Evolutionary conservation across 2,888 invertebrate species (phyloP).

Genomic region (Campaea margaritaria): DNA sequence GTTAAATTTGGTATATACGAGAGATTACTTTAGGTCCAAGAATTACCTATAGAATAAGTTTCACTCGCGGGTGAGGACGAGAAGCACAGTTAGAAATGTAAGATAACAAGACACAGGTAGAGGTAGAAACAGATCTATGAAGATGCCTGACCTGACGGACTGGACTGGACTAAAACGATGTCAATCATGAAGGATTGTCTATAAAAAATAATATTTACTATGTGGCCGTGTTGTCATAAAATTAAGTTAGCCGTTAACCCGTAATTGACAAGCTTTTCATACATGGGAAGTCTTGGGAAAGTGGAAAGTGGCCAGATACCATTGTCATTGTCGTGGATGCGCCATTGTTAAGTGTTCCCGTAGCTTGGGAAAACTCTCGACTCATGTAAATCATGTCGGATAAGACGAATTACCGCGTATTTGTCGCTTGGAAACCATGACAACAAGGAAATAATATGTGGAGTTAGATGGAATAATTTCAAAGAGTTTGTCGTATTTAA

Average conservation of each 20-base stretch:
- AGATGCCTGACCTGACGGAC: no score
- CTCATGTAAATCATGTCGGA: conserved; percentile 39
- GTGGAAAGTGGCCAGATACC: conserved; percentile 75
- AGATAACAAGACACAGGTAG: no score
- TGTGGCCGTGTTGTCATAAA: background rate
- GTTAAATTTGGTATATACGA: no score
- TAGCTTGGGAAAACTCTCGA: conserved; percentile 67
- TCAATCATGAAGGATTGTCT: no score
- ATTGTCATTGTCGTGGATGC: conserved; percentile 79
- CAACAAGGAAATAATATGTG: background rate
- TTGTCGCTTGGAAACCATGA: conserved; percentile 1
- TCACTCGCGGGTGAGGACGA: no score
- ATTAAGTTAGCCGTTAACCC: conserved; percentile 20
- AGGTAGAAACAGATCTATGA: no score
- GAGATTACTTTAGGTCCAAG: no score
- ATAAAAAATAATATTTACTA: background rate
- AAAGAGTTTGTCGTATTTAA: no score
- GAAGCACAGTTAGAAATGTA: no score
- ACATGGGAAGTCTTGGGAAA: conserved; percentile 74
- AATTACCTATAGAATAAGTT: no score
- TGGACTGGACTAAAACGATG: no score
- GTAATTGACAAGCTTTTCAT: conserved; percentile 54
- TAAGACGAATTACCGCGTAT: conserved; percentile 18
- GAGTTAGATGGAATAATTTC: background rate
- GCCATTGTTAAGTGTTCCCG: conserved; percentile 61